Evolutionary conservation across 1,140 invertebrate species (phyloP), one percentile per base, ranked within the genome.

Genomic region (Drosophila asahinai): DNA sequence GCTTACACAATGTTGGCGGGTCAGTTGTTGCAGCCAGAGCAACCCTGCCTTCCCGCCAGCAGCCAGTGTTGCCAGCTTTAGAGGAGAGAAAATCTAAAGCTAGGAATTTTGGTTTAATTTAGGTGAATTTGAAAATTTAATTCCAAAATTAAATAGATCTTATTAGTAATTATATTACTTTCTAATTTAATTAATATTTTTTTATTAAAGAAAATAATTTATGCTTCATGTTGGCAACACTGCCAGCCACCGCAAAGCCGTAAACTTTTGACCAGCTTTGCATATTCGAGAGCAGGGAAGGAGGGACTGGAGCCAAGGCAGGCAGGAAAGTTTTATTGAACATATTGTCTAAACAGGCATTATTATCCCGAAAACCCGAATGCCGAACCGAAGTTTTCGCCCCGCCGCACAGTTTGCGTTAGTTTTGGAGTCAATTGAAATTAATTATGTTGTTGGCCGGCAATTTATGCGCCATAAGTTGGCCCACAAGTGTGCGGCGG

Each of bases 1-100:
- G 80, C 74, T 76, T 81, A 91, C 87, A 91, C 87, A 91, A 90
- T 86, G 87, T 91, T 91, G 87, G 87, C 87, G 87, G 87, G 87
- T 91, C 87, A 91, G 78, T 77, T 66, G 63, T 49, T 57, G 47
- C 60, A 47, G 59, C 49, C 65, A 49, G 55, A 47, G 59, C 49
- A 63, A 59, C 59, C 49, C 36, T 47, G 30, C 58, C 72, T 15
- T 17, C 45, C n/a, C 47, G 3, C 51, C 47, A 71, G 33, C 38
- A 5, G 22, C 33, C 64, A 71, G 67, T 38, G 67, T 47, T 68
- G 64, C 33, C 30, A 4, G 12, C 8, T 8, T 17, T 17, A 4
- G 2, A 33, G n/a, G 2, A 17, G 9, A 7, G 2, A 5, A 38
- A 38, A 38, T n/a, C 8, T 0, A n/a, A 22, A 5, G 17, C 7